Conservation (phyloP, 2,888 invertebrate species). For the Poecilus cupreus region DNA sequence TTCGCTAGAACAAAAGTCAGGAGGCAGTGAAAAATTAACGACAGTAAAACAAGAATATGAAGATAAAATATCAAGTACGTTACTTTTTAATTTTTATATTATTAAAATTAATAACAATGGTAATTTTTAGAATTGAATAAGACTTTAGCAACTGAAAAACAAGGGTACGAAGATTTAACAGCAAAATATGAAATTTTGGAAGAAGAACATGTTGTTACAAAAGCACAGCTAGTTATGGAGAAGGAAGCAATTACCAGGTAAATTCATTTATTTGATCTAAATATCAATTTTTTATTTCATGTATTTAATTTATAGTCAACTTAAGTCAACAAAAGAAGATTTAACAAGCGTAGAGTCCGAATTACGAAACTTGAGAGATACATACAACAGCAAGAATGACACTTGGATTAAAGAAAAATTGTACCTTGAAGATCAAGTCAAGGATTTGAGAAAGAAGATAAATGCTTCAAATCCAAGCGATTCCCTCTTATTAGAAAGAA, state of each 20-base stretch:
- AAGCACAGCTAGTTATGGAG: slow-evolving; percentile 87
- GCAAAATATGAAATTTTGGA: slow-evolving; percentile 88
- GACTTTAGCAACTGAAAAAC: slow-evolving; percentile 80
- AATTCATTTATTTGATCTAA: slow-evolving; percentile 57
- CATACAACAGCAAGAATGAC: slow-evolving; percentile 79
- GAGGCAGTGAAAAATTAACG: slow-evolving; percentile 79
- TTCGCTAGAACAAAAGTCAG: slow-evolving; percentile 78
- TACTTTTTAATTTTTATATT: slow-evolving; percentile 60
- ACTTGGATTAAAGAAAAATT: slow-evolving; percentile 85
- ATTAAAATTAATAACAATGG: no score
- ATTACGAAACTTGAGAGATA: slow-evolving; percentile 79
- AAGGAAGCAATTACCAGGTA: slow-evolving; percentile 87
- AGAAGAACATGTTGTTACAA: slow-evolving; percentile 89
- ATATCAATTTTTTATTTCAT: neutral
- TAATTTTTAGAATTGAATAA: slow-evolving; percentile 78
- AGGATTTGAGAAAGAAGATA: slow-evolving; percentile 48
- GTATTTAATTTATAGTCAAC: slow-evolving; percentile 74
- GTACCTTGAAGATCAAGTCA: slow-evolving; percentile 76
- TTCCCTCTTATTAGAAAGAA: slow-evolving; percentile 70
- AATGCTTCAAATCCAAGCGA: slow-evolving; percentile 7
- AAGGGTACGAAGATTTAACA: slow-evolving; percentile 87
- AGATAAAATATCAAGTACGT: slow-evolving; percentile 82
- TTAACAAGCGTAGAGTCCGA: slow-evolving; percentile 78
- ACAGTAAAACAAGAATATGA: slow-evolving; percentile 82
- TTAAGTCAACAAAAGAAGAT: slow-evolving; percentile 77